Conservation (phyloP, 2,888 invertebrate species). For the Leptopilina myrica region DNA sequence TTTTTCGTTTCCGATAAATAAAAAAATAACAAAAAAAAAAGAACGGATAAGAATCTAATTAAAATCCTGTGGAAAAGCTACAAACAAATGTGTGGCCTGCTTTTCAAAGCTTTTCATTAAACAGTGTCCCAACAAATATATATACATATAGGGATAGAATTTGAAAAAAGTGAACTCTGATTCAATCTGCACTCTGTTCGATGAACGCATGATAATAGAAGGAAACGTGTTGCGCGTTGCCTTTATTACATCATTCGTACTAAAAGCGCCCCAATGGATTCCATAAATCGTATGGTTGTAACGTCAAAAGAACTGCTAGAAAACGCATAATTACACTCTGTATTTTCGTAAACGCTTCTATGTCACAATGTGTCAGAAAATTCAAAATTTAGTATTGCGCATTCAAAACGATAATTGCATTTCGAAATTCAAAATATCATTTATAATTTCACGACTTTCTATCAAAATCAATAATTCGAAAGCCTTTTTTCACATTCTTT, state of each 20-base stretch:
- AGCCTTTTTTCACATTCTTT: too few relatives aligned
- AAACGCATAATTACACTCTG: constrained; percentile 4
- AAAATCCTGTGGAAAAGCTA: background rate
- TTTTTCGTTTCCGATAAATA: constrained; percentile 1
- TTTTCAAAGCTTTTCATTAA: background rate
- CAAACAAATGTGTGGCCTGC: too few relatives aligned
- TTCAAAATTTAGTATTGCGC: constrained; percentile 37
- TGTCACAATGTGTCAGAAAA: constrained; percentile 31
- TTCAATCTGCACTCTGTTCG: constrained; percentile 20
- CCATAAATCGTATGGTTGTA: constrained; percentile 20
- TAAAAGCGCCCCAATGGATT: constrained; percentile 28
- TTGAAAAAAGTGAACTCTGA: constrained; percentile 28
- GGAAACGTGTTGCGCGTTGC: constrained; percentile 33
- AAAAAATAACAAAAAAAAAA: background rate
- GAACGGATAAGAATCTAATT: background rate
- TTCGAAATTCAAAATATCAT: too few relatives aligned
- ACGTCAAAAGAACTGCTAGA: constrained; percentile 16
- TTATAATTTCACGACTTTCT: too few relatives aligned
- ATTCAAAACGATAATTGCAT: background rate
- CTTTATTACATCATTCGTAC: constrained; percentile 38
- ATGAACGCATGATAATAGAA: constrained; percentile 27
- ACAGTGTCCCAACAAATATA: background rate
- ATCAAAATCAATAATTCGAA: too few relatives aligned
- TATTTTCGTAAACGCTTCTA: background rate
- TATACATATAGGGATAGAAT: background rate